These are phyloP conservation scores for Catocala fraxini DNA, from an alignment of 2,888 invertebrate species.

Conservation along the genomic window DNA sequence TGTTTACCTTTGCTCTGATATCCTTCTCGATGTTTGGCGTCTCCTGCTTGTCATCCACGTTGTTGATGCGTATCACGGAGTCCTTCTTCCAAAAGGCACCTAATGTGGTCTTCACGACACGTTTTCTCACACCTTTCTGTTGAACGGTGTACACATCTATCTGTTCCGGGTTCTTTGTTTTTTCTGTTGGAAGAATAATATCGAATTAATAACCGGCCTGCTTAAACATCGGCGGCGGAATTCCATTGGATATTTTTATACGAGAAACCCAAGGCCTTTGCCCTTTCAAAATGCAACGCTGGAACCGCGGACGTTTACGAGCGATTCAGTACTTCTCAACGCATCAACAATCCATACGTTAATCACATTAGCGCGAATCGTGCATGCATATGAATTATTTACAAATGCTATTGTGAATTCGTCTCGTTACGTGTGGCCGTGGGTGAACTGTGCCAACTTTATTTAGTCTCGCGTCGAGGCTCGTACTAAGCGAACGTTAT, in stretches of 20 bases:
- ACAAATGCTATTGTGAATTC: constrained; percentile 73
- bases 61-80: constrained; percentile 91
- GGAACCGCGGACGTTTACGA: constrained; percentile 46
- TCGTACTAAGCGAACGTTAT: constrained; percentile 61
- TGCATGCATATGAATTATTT: constrained; percentile 66
- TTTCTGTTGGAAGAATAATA: constrained; percentile 84
- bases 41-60: constrained; percentile 91
- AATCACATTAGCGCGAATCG: constrained; percentile 24
- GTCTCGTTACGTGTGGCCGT: constrained; percentile 60
- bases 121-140: constrained; percentile 88
- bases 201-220: constrained; percentile 37
- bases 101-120: constrained; percentile 88
- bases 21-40: constrained; percentile 90
- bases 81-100: constrained; percentile 91
- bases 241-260: constrained; percentile 39
- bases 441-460: constrained; percentile 63
- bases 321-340: constrained; percentile 40
- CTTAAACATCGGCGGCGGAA: constrained; percentile 24
- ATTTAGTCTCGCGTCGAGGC: constrained; percentile 66
- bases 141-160: constrained; percentile 90
- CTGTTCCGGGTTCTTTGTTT: constrained; percentile 91
- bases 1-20: constrained; percentile 89
- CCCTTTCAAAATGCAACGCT: constrained; percentile 52
- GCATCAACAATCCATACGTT: constrained; percentile 56
- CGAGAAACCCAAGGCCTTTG: constrained; percentile 51